Evolutionary conservation across 2,113 vertebrate species (phyloP), one percentile per base, ranked within the genome.

Genomic region (Telmatochromis sp.): DNA sequence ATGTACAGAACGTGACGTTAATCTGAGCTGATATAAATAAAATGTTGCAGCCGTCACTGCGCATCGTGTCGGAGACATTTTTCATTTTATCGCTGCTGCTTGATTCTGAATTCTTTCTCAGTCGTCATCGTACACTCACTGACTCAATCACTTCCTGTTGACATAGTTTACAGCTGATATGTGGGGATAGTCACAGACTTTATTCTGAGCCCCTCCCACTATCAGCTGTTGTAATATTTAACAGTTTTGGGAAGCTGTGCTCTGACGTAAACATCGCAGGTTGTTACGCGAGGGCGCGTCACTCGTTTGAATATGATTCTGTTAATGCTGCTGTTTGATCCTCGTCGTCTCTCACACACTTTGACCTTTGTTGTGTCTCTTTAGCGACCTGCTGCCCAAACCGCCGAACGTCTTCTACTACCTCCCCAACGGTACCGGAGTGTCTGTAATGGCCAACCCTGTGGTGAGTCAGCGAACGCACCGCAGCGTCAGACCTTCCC

Each of bases 321-420:
- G 31, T 65, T 2, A 35, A 65, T 35, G 31, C 15, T 63, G 58
- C 15, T 33, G 28, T 33, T 63, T 33, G 58, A 33, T 33, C 1
- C 58, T 19, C 58, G 3, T 9, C 9, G 9, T 63, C 23, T 75
- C 40, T 75, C 68, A 47, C 23, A 11, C 8, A 28, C 71, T 50
- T 75, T 78, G 71, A 50, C 7, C 42, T 75, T 28, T 78, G 23
- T 82, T 0, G 6, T 89, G 9, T 81, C 21, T 35, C 65, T 82
- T 55, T 94, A 99, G 98, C 83, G 94, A 96, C 51, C 95, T 97
- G 37, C 91, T 97, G 86, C 96, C 94, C 81, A 96, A 96, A 71
- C 68, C 92, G 0, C 97, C 96, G 1, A 92, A 92, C 0, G 85
- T 98, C 79, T 96, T 96, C 90, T 98, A 96, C 96, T 98, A 99